Evolutionary conservation across 2,888 invertebrate species (phyloP).

Genomic region (Euzophera pinguis): DNA sequence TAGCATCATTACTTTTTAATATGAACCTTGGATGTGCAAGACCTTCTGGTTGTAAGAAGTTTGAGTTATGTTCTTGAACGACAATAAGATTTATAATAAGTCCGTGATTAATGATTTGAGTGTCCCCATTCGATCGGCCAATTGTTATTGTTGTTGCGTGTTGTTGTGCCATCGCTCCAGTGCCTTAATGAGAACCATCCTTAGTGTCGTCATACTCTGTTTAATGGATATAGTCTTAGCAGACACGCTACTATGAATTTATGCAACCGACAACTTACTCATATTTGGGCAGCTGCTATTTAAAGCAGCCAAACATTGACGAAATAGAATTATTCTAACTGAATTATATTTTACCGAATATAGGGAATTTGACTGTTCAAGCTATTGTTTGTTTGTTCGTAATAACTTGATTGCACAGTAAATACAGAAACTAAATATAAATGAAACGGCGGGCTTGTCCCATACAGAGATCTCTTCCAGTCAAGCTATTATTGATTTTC

Average conservation of each 20-base stretch:
- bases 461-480: too few species aligned
- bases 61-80: conserved; percentile 24
- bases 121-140: conserved; percentile 42
- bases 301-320: too few species aligned
- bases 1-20: not conserved
- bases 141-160: conserved; percentile 38
- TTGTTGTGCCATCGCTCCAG: conserved; percentile 17
- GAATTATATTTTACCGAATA: too few species aligned
- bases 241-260: not conserved
- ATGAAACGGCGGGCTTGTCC: too few species aligned
- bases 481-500: too few species aligned
- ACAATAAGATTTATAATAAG: conserved; percentile 41
- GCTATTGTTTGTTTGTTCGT: too few species aligned
- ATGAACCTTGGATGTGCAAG: conserved; percentile 12
- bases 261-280: not conserved
- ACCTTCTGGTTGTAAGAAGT: conserved; percentile 25
- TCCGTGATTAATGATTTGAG: conserved; percentile 46
- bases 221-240: conserved; percentile 44
- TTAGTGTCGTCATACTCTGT: conserved; percentile 20
- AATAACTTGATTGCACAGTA: too few species aligned
- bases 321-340: too few species aligned
- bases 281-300: not conserved
- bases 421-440: too few species aligned
- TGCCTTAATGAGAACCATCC: conserved; percentile 32
- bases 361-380: too few species aligned